A percentile compares a stretch with the other conserved stretches of the same genome.
phyloP scores from a whole-genome alignment of 2,888 invertebrate genomes.

The Conomelus anceps region DNA sequence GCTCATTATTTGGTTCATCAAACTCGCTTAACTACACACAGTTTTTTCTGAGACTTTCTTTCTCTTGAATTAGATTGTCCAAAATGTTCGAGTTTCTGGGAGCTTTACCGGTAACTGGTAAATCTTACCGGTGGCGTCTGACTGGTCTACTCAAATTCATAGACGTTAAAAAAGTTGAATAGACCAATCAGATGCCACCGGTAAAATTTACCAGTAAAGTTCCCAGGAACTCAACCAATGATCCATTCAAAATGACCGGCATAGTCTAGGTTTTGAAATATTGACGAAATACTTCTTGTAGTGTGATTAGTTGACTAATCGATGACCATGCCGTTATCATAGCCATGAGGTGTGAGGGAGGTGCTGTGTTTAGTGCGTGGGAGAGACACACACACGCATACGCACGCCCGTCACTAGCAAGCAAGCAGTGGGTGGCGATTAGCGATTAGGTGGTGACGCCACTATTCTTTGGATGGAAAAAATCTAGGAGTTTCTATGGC shows the following conservation, averaged over 20 bases:
- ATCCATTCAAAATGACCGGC: neutral
- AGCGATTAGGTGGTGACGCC: neutral
- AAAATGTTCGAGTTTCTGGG: no score
- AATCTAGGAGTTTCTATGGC: neutral
- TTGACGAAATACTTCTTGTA: neutral
- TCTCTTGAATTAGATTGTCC: no score
- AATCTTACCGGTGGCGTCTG: no score
- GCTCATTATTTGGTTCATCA: no score
- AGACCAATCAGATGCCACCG: no score
- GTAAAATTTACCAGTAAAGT: no score
- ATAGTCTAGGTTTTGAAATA: neutral
- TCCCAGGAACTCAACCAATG: neutral
- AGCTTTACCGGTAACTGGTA: no score
- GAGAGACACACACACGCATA: slow-evolving; percentile 24
- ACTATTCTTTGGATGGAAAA: neutral
- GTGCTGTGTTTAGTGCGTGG: neutral
- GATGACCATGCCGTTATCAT: neutral
- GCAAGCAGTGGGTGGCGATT: neutral
- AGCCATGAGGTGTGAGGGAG: neutral
- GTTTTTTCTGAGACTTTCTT: no score
- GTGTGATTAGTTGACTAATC: neutral
- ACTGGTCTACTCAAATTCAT: no score
- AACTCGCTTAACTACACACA: no score
- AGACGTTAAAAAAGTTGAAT: no score
- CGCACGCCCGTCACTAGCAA: slow-evolving; percentile 1